Evolutionary conservation across 2,888 invertebrate genomes (phyloP), one percentile per base, ranked within the genome.

Genomic region (Molorchus minor): DNA sequence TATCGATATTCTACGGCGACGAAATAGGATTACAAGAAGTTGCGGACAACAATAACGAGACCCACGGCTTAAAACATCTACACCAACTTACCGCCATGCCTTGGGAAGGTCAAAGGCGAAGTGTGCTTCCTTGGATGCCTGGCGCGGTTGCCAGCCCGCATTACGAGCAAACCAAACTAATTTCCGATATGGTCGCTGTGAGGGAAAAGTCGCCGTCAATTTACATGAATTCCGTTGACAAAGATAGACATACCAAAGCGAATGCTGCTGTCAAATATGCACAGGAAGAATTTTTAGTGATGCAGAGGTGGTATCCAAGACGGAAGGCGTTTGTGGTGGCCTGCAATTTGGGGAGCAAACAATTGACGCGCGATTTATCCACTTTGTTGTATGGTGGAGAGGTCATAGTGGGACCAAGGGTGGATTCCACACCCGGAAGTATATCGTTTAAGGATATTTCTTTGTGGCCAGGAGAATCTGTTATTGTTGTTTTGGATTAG

Each of bases 1-100:
- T 94, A 0, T 91, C 88, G 68, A 87, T 95, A 70, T 94, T 95
- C 80, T 96, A 96, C 79, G 96, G 96, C 0, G 95, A 96, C 78
- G 96, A 96, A 84, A 88, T 96, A 62, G 90, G 90, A 1, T 81
- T 93, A 66, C 82, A 84, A 43, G 86, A 88, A 65, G 75, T 85
- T 1, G 74, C 82, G 36, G 85, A 86, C 70, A 80, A 84, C 3
- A 82, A 86, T 66, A 82, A 82, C 52, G 87, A 88, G 71, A 83
- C 84, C 57, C 82, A 83, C 62, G 86, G 86, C 70, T 82, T 85
- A 30, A 82, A 84, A 67, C 85, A 88, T 73, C 77, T 89, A 10
- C 87, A 89, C 68, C 90, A 92, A 74, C 79, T 92, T 47, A 83
- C 86, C 0, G 86, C 87, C 21, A 92, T 92, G 92, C 81, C 84